phyloP scores from a whole-genome alignment of 2,888 invertebrate species.

The Troides aeacus region DNA sequence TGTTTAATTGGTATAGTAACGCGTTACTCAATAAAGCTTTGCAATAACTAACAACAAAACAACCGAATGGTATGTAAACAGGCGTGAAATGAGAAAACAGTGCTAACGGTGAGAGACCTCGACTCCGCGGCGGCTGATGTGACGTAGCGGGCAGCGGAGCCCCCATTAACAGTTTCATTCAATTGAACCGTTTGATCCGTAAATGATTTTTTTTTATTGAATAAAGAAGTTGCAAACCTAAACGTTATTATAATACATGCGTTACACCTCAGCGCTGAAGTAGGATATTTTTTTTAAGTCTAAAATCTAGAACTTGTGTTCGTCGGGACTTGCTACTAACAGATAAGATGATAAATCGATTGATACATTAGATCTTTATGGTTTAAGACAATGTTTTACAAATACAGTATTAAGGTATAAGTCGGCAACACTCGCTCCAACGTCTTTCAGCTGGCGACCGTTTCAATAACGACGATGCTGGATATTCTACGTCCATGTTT shows the following conservation, averaged over 20 bases:
- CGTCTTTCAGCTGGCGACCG: background rate
- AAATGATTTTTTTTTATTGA: background rate
- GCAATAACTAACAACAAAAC: constrained; percentile 3
- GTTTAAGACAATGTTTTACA: background rate
- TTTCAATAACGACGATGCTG: too few species aligned
- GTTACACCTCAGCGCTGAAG: too few species aligned
- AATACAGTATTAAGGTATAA: background rate
- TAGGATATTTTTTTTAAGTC: too few species aligned
- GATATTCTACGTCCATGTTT: too few species aligned
- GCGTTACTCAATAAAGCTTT: background rate
- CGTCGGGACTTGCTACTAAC: too few species aligned
- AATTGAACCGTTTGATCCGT: background rate
- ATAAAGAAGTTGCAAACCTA: background rate
- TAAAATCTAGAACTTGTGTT: too few species aligned
- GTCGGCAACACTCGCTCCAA: background rate
- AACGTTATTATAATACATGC: background rate
- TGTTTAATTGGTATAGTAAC: too few species aligned
- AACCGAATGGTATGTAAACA: constrained; percentile 24
- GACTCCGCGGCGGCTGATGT: constrained; percentile 1
- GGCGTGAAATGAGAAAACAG: constrained; percentile 27
- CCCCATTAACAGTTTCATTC: constrained; percentile 9
- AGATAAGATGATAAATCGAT: too few species aligned
- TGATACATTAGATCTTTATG: background rate
- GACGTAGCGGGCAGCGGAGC: constrained; percentile 7
- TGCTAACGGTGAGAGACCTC: constrained; percentile 17